phyloP scores from a whole-genome alignment of 2,888 invertebrate genomes.

The Drosophila histrio region DNA sequence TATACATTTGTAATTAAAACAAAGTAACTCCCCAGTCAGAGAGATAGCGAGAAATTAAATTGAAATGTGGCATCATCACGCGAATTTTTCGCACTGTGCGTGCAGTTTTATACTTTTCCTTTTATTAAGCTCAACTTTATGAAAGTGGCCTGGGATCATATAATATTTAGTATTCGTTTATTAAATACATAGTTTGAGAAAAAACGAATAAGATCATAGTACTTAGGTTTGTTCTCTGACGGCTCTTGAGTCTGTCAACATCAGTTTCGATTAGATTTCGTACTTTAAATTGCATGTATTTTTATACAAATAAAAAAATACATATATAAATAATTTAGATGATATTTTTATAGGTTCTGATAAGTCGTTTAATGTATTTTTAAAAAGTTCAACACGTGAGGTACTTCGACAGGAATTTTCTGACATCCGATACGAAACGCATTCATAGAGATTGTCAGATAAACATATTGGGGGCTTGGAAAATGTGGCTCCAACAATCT shows the following conservation, averaged over 20 bases:
- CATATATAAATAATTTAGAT: neutral
- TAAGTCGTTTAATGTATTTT: neutral
- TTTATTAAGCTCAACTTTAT: slow-evolving; percentile 13
- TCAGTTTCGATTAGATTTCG: neutral
- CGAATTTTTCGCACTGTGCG: slow-evolving; percentile 42
- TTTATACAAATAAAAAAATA: no score
- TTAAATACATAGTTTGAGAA: no score
- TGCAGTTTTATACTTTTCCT: slow-evolving; percentile 46
- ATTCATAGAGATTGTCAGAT: neutral
- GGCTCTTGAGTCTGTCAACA: no score
- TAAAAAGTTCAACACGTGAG: neutral
- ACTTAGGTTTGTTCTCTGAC: neutral
- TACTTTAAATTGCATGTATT: neutral
- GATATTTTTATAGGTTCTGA: neutral
- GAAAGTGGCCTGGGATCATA: slow-evolving; percentile 15
- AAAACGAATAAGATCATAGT: neutral
- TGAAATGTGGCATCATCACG: slow-evolving; percentile 56
- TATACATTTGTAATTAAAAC: slow-evolving; percentile 25
- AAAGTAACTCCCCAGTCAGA: slow-evolving; percentile 11
- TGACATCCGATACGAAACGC: neutral
- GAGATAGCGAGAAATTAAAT: slow-evolving; percentile 28
- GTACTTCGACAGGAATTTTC: neutral
- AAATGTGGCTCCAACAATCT: slow-evolving; percentile 11
- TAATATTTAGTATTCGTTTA: neutral
- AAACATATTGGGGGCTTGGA: slow-evolving; percentile 13